Evolutionary conservation across 2,113 vertebrate genomes (phyloP).

Genomic region (Tenebrosternarchus preto): DNA sequence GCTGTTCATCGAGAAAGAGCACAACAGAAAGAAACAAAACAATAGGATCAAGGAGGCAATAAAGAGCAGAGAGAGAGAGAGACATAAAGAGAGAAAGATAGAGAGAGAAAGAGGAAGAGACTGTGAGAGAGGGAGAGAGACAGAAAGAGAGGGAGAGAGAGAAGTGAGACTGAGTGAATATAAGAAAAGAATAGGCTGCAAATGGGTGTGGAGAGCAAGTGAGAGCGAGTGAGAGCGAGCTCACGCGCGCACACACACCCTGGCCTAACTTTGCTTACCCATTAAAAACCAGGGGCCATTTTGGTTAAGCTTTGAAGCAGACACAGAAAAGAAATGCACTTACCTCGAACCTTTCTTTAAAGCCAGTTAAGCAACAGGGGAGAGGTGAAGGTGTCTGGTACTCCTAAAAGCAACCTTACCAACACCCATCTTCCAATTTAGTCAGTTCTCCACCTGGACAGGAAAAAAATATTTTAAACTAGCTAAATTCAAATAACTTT

Average conservation of each 20-base stretch:
- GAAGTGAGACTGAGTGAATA: neutral
- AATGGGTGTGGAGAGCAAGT: slow-evolving; percentile 39
- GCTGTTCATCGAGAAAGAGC: slow-evolving; percentile 49
- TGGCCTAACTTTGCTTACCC: slow-evolving; percentile 56
- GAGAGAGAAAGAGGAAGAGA: slow-evolving; percentile 47
- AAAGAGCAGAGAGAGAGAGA: slow-evolving; percentile 25
- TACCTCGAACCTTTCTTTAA: slow-evolving; percentile 59
- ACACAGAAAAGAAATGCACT: slow-evolving; percentile 58
- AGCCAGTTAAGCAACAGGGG: slow-evolving; percentile 47
- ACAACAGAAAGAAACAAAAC: slow-evolving; percentile 25
- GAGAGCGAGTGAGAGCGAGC: slow-evolving; percentile 15
- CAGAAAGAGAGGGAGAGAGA: slow-evolving; percentile 49
- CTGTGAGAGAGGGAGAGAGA: slow-evolving; percentile 2
- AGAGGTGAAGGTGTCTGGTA: slow-evolving; percentile 49
- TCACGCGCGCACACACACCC: slow-evolving; percentile 44
- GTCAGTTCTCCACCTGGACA: slow-evolving; percentile 48
- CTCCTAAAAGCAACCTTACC: slow-evolving; percentile 46
- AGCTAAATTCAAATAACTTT: slow-evolving; percentile 37
- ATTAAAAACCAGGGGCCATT: slow-evolving; percentile 55
- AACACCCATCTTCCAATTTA: slow-evolving; percentile 40
- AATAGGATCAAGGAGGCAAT: slow-evolving; percentile 24
- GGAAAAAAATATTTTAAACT: slow-evolving; percentile 30
- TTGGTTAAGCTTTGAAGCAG: slow-evolving; percentile 49
- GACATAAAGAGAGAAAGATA: slow-evolving; percentile 19
- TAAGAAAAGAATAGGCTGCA: slow-evolving; percentile 41